Conservation (phyloP, 2,113 vertebrate genomes). For the human (Homo sapiens) region GRCh38 chr17:71479501-71480000, state of each 20-base stretch:
- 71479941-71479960: no score
- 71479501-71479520: no score
- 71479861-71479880: not conserved
- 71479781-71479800: not conserved
- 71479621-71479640: not conserved
- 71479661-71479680: not conserved
- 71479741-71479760: not conserved
- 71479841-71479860: not conserved
- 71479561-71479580: no score
- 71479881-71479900: not conserved
- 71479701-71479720: not conserved
- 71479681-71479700: fast-evolving
- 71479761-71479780: not conserved
- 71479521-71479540: no score
- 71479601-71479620: not conserved
- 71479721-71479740: not conserved
- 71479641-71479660: not conserved
- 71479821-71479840: not conserved
- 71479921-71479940: no score
- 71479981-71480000: no score
- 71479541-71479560: no score
- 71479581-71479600: no score
- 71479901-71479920: no score
- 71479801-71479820: not conserved
- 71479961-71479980: no score